Base-by-base conservation (phyloP, 2,888 invertebrate genomes). In the Synergus gifuensis region DNA sequence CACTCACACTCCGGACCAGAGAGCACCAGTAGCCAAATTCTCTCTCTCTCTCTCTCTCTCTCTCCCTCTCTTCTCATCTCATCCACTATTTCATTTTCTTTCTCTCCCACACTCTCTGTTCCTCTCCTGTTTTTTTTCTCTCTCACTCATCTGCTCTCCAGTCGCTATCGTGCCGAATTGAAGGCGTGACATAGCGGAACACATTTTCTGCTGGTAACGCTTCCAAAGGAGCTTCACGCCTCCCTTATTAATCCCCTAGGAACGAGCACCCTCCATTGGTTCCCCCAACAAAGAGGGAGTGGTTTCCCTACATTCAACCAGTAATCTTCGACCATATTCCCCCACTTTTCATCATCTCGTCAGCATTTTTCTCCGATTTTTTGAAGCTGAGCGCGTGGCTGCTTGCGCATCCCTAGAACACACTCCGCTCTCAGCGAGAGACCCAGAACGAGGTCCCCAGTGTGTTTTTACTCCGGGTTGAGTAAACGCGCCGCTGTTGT, bases 401-500 rank as follows among this genome's bases (percentile, higher is more conserved):
- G 83, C 83, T 82, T 84, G 85, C 82, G 84, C 84, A 84, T 81
- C 84, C 83, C 83, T 77, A 66, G 78, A 76, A 69, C 66, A 60
- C 83, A 85, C 86, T 85, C 82, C 83, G 85, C 62, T 78, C 77
- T 44, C 85, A 83, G 83, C 87, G 83, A 86, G 87, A 86, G 83
- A 83, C 83, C 83, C 69, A 84, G 85, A 79, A 78, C 79, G 76
- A 84, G 83, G 85, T 84, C 85, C 87, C 86, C 91, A 91, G 91
- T 91, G 89, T 91, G 91, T 91, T 91, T 91, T 91, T 91, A 91
- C 91, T 90, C 91, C 89, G 90, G 90, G 88, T 95, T 96, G 96
- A 95, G 96, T 96, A 96, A 96, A 96, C 96, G 94, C 93, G 93
- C 93, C 92, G 93, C 95, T 96, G 96, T 96, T 96, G 96, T 96